phyloP scores from a whole-genome alignment of 2,797 vertebrate species.

The Sebastes miniatus region DNA sequence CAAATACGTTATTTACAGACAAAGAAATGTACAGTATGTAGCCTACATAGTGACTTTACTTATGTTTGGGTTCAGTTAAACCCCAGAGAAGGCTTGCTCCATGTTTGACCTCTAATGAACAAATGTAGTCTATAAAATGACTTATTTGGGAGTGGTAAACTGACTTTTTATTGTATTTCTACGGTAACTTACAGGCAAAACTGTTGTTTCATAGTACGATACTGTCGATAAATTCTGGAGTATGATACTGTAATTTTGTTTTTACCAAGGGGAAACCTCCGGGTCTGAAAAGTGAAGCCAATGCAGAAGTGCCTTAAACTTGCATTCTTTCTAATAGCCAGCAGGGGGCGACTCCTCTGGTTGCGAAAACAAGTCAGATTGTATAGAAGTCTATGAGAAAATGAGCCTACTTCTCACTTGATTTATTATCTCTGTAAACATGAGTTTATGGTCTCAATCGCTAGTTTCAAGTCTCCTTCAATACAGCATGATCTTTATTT shows the following conservation, averaged over 20 bases:
- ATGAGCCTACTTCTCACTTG: background rate
- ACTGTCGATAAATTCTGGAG: rapidly evolving
- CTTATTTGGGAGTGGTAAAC: too few species aligned
- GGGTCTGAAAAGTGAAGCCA: background rate
- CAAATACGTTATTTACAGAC: too few species aligned
- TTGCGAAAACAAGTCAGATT: too few species aligned
- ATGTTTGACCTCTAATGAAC: background rate
- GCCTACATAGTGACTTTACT: background rate
- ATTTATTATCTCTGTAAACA: background rate
- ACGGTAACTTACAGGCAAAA: rapidly evolving
- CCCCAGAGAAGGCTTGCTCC: background rate
- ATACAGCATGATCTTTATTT: background rate
- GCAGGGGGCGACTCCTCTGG: too few species aligned
- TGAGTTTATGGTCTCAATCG: background rate
- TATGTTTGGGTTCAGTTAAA: background rate
- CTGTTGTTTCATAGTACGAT: background rate
- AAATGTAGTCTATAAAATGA: background rate
- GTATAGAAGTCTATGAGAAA: background rate
- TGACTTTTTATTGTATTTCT: too few species aligned
- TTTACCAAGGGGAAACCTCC: background rate
- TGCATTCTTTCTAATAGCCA: background rate
- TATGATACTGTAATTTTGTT: background rate
- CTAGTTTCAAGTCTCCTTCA: background rate
- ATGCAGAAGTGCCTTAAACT: background rate
- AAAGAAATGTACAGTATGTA: background rate